These are phyloP conservation scores for Oreochromis spilurus DNA, from an alignment of 2,113 vertebrate genomes.

Conservation along the genomic window DNA sequence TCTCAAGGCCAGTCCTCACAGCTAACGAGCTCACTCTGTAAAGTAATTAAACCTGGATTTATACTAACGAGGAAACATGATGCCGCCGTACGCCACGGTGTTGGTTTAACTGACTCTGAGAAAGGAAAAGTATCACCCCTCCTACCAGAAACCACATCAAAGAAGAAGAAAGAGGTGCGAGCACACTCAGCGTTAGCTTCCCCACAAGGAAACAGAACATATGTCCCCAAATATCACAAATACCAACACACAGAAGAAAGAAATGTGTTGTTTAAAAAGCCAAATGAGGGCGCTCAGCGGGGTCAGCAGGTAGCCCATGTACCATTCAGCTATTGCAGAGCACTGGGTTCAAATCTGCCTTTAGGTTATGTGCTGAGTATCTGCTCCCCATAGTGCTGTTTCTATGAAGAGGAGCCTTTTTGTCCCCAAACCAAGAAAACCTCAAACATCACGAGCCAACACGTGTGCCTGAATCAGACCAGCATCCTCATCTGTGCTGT, in stretches of 20 bases:
- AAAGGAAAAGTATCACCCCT: not conserved
- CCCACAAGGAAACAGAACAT: not conserved
- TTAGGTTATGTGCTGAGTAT: not conserved
- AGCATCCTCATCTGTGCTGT: not conserved
- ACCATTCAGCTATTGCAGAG: not conserved
- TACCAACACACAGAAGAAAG: not conserved
- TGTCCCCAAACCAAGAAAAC: not conserved
- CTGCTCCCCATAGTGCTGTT: not conserved
- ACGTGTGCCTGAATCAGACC: not conserved
- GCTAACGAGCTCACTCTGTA: not conserved
- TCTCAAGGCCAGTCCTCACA: not conserved
- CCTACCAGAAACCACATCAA: not conserved
- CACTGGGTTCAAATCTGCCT: not conserved
- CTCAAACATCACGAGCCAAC: not conserved
- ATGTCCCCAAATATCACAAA: not conserved
- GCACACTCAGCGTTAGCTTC: not conserved
- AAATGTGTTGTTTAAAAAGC: not conserved
- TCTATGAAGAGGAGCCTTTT: not conserved
- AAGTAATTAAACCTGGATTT: not conserved
- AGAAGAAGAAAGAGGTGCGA: not conserved
- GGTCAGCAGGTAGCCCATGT: not conserved
- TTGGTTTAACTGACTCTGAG: not conserved
- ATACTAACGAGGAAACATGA: not conserved
- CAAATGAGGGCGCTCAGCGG: not conserved
- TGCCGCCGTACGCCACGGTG: rapidly evolving